phyloP scores from a whole-genome alignment of 2,113 vertebrate genomes.

The Eulacestoma nigropectus region DNA sequence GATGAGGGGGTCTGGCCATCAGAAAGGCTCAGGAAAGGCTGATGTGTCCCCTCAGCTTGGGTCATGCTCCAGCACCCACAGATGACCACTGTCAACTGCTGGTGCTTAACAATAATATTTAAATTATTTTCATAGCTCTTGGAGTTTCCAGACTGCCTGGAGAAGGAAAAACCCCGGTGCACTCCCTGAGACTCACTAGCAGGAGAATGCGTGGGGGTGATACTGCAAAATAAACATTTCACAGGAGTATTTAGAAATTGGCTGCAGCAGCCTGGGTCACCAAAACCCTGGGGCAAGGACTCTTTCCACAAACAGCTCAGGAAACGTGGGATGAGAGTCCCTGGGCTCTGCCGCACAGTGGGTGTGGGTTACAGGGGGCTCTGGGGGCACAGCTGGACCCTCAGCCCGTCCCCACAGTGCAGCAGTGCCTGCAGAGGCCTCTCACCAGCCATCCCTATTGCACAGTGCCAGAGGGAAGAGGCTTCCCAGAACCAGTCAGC shows the following conservation, averaged over 20 bases:
- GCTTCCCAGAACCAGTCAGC: neutral
- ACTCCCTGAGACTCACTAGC: neutral
- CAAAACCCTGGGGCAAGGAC: neutral
- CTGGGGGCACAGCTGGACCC: neutral
- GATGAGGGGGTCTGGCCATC: neutral
- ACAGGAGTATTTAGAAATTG: constrained; percentile 2
- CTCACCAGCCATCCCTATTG: neutral
- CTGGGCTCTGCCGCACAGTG: neutral
- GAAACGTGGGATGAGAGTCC: neutral
- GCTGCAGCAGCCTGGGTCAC: constrained; percentile 27
- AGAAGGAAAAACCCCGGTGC: fast-evolving
- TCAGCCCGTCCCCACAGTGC: neutral
- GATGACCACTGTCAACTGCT: neutral
- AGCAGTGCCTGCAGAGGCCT: neutral
- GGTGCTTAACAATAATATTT: neutral
- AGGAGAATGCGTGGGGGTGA: neutral
- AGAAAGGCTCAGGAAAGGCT: neutral
- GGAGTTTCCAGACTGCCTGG: neutral
- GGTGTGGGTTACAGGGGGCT: neutral
- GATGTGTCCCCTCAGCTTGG: neutral
- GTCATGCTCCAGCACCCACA: neutral
- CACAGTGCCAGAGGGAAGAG: neutral
- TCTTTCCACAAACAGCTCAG: neutral
- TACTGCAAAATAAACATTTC: constrained; percentile 39
- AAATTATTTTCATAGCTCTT: neutral